Conservation (phyloP, 2,888 invertebrate genomes). For the Athalia rosae region DNA sequence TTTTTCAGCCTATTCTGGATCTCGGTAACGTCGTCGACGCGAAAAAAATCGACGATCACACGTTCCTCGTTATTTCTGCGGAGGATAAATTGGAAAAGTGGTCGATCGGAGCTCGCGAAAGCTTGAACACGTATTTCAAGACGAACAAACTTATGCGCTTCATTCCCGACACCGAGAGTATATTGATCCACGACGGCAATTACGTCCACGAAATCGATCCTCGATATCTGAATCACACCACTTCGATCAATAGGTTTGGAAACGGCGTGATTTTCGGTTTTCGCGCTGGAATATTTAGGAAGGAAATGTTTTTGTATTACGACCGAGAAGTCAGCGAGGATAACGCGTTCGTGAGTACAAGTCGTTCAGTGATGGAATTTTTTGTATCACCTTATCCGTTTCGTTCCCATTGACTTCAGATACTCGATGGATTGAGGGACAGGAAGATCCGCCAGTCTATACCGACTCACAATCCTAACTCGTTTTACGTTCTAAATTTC, state of each 20-base stretch:
- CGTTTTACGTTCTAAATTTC: conserved; percentile 67
- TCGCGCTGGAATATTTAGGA: conserved; percentile 58
- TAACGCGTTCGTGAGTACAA: conserved; percentile 61
- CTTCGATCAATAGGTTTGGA: conserved; percentile 19
- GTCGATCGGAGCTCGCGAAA: conserved; percentile 50
- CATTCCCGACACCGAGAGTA: conserved; percentile 49
- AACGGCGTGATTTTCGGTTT: conserved; percentile 52
- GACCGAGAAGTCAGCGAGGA: conserved; percentile 56
- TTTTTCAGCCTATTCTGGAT: conserved; percentile 56
- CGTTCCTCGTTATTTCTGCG: conserved; percentile 53
- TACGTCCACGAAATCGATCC: conserved; percentile 50
- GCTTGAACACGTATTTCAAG: conserved; percentile 36
- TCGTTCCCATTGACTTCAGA: conserved; percentile 60
- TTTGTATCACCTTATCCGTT: neutral
- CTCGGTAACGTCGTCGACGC: conserved; percentile 57
- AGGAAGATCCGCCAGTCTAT: conserved; percentile 76
- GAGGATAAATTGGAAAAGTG: conserved; percentile 51
- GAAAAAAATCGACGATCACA: conserved; percentile 52
- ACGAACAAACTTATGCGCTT: conserved; percentile 51
- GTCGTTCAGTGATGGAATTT: too few relatives aligned
- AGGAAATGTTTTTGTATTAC: conserved; percentile 57
- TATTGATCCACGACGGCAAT: conserved; percentile 49
- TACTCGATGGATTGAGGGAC: conserved; percentile 73
- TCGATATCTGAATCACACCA: conserved; percentile 33
- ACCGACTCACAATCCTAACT: conserved; percentile 73